A percentile compares a stretch with the other conserved stretches of the same genome.
Evolutionary conservation across 2,797 vertebrate genomes (phyloP).

Genomic region (Scolopax rusticola): DNA sequence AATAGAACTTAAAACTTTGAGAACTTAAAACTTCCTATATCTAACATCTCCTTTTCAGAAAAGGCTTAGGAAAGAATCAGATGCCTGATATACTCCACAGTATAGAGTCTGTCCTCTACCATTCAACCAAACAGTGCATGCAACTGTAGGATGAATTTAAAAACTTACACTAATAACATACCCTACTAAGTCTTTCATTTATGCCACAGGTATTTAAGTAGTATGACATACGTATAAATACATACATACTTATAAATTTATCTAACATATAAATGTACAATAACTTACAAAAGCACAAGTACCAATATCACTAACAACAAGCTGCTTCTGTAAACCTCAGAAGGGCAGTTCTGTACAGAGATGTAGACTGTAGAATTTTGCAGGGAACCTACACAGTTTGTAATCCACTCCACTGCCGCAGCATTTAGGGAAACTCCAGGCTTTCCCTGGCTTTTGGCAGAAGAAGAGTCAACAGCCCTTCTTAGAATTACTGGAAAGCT

Average conservation of each 20-base stretch:
- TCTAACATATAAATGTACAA: neutral
- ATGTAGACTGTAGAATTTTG: neutral
- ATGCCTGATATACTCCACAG: neutral
- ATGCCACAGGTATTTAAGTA: neutral
- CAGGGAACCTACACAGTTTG: neutral
- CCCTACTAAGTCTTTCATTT: neutral
- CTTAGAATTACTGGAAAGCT: neutral
- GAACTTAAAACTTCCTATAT: neutral
- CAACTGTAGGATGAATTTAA: neutral
- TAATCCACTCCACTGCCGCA: neutral
- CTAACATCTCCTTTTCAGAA: neutral
- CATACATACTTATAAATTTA: neutral
- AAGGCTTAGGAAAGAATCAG: neutral
- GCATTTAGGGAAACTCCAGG: neutral
- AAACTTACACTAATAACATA: neutral
- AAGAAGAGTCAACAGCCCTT: neutral
- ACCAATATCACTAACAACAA: neutral
- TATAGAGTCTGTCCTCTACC: neutral
- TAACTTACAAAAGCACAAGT: neutral
- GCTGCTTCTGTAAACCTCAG: neutral
- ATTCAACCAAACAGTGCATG: neutral
- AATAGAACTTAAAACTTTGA: neutral
- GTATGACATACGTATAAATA: neutral
- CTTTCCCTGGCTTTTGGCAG: neutral
- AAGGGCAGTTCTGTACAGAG: neutral